phyloP scores from a whole-genome alignment of 2,888 invertebrate species.

The Drosophila melanocephala region DNA sequence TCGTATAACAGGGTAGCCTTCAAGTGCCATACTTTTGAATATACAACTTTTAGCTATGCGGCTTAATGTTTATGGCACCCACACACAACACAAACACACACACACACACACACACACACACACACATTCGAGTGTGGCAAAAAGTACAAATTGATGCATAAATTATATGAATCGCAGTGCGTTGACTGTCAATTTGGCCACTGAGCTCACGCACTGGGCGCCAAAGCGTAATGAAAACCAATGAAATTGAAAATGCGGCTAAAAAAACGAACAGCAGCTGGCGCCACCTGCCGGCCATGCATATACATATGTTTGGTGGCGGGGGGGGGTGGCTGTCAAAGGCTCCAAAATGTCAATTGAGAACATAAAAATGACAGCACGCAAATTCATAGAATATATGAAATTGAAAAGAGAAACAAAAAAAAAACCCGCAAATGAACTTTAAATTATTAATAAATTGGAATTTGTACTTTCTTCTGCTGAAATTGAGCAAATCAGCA shows the following conservation, averaged over 20 bases:
- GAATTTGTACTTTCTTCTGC: background rate
- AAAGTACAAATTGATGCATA: conserved; percentile 70
- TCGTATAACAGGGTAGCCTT: background rate
- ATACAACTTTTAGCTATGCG: conserved; percentile 5
- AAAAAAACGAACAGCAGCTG: conserved; percentile 38
- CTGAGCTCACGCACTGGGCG: conserved; percentile 57
- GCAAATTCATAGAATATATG: conserved; percentile 30
- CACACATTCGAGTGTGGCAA: conserved; percentile 4
- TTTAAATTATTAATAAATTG: background rate
- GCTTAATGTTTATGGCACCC: conserved; percentile 27
- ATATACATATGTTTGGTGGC: background rate
- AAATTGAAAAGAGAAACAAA: background rate
- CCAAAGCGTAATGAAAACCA: conserved; percentile 57
- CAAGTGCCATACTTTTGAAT: background rate
- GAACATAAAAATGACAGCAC: conserved; percentile 43
- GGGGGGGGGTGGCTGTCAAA: background rate
- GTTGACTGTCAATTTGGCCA: conserved; percentile 73
- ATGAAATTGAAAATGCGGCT: conserved; percentile 60
- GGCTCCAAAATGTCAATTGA: conserved; percentile 1
- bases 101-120: conserved; percentile 1
- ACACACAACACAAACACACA: background rate
- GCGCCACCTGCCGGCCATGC: conserved; percentile 33
- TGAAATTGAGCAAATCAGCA: background rate
- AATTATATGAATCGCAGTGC: conserved; percentile 73
- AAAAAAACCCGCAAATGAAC: no score